Percentiles rank a stretch among this genome's conserved stretches.
phyloP scores from a whole-genome alignment of 2,113 vertebrate genomes.

The Ornithorhynchus anatinus region DNA sequence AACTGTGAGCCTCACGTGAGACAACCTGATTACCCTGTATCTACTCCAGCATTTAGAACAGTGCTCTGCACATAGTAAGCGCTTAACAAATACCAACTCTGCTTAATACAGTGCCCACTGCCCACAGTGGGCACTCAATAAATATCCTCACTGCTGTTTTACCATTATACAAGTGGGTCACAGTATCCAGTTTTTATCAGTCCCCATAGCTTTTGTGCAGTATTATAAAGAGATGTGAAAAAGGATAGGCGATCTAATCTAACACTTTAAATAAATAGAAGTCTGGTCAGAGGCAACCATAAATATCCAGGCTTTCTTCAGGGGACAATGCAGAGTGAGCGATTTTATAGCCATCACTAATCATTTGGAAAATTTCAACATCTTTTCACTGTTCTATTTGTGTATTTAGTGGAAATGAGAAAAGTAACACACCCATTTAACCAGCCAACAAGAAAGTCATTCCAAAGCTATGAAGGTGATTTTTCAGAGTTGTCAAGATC shows the following conservation, averaged over 20 bases:
- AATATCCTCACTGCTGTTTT: too few species aligned
- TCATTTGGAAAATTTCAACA: conserved; percentile 48
- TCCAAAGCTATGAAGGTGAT: conserved; percentile 55
- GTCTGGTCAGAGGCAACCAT: conserved; percentile 22
- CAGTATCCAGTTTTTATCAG: too few species aligned
- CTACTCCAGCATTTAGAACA: too few species aligned
- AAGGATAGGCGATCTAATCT: conserved; percentile 8
- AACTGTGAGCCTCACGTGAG: too few species aligned
- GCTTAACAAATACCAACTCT: too few species aligned
- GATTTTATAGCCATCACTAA: conserved; percentile 56
- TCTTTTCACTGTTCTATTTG: conserved; percentile 38
- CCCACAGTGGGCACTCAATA: too few species aligned
- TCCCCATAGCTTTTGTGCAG: too few species aligned
- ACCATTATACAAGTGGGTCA: too few species aligned
- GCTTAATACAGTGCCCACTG: too few species aligned
- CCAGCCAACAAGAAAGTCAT: conserved; percentile 44
- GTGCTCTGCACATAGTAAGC: too few species aligned
- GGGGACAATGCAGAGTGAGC: conserved; percentile 16
- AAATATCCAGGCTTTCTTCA: conserved; percentile 43
- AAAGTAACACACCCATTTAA: conserved; percentile 33
- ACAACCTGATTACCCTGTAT: too few species aligned
- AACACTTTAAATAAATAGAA: neutral
- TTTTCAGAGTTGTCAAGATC: conserved; percentile 59
- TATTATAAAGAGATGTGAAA: conserved; percentile 1
- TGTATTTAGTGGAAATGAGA: conserved; percentile 48